These are phyloP conservation scores for Drosophila picticornis DNA, from an alignment of 2,888 invertebrate species.

Conservation along the genomic window DNA sequence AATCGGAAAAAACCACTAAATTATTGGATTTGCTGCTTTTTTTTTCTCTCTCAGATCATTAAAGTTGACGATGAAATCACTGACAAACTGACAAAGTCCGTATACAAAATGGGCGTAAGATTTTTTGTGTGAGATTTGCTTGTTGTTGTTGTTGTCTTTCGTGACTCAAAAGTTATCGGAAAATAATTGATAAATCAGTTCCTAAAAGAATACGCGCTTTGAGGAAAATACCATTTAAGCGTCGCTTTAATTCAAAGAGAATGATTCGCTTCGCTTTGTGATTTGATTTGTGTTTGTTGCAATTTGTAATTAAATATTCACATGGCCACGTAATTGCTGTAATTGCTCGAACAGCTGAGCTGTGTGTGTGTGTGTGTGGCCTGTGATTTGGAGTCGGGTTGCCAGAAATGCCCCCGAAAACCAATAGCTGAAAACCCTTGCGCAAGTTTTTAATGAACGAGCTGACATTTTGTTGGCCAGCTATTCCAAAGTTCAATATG, in stretches of 20 bases:
- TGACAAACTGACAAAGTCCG: background rate
- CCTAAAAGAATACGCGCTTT: too few relatives aligned
- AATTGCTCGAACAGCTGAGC: conserved; percentile 18
- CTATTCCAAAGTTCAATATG: conserved; percentile 73
- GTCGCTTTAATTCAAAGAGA: background rate
- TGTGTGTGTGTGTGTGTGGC: conserved; percentile 23
- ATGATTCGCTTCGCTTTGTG: conserved; percentile 5
- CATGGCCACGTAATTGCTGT: conserved; percentile 34
- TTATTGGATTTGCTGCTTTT: background rate
- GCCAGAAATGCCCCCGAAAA: conserved; percentile 22
- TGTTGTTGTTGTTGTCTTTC: background rate
- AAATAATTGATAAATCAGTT: too few relatives aligned
- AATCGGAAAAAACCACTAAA: background rate
- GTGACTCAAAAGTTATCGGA: too few relatives aligned
- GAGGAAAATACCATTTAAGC: background rate
- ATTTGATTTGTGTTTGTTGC: conserved; percentile 1
- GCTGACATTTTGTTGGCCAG: conserved; percentile 70
- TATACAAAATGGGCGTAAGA: background rate
- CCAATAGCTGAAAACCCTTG: conserved; percentile 48
- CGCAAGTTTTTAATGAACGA: conserved; percentile 73
- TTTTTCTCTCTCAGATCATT: background rate
- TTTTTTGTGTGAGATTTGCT: too few relatives aligned
- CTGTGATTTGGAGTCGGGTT: conserved; percentile 55
- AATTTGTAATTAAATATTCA: conserved; percentile 54
- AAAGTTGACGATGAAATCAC: background rate